Conservation (phyloP, 1,140 invertebrate genomes). For the Papilio polyxenes region DNA sequence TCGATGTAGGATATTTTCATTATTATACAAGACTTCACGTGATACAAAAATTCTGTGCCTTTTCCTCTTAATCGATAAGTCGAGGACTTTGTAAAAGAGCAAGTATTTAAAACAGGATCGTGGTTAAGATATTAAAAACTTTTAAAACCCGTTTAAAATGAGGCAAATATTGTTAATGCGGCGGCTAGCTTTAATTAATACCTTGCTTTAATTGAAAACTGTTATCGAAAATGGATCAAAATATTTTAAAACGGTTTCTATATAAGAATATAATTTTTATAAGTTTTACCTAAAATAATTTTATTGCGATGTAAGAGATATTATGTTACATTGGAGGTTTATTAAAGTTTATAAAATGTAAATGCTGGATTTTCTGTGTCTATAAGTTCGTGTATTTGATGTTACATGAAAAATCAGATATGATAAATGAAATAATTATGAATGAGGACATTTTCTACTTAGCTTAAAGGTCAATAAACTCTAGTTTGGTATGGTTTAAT, state of each 20-base stretch:
- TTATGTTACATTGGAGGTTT: too few relatives aligned
- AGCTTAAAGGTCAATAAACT: too few relatives aligned
- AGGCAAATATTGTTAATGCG: not conserved
- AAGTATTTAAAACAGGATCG: slow-evolving; percentile 5
- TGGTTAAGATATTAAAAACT: slow-evolving; percentile 6
- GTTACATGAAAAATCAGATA: not conserved
- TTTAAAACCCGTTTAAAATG: slow-evolving; percentile 15
- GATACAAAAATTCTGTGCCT: not conserved
- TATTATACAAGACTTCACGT: not conserved
- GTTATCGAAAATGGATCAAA: not conserved
- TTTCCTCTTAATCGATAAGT: not conserved
- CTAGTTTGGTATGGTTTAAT: too few relatives aligned
- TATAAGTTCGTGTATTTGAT: too few relatives aligned
- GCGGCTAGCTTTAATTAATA: not conserved
- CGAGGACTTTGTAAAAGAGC: not conserved
- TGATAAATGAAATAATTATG: not conserved
- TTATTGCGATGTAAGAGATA: too few relatives aligned
- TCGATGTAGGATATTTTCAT: not conserved
- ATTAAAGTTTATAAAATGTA: too few relatives aligned
- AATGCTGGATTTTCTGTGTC: too few relatives aligned
- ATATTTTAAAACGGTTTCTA: too few relatives aligned
- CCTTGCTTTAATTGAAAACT: not conserved
- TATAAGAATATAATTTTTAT: not conserved
- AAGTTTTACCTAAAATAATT: not conserved
- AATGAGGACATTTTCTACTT: too few relatives aligned